phyloP scores from a whole-genome alignment of 2,113 vertebrate genomes.

The Zootoca vivipara region DNA sequence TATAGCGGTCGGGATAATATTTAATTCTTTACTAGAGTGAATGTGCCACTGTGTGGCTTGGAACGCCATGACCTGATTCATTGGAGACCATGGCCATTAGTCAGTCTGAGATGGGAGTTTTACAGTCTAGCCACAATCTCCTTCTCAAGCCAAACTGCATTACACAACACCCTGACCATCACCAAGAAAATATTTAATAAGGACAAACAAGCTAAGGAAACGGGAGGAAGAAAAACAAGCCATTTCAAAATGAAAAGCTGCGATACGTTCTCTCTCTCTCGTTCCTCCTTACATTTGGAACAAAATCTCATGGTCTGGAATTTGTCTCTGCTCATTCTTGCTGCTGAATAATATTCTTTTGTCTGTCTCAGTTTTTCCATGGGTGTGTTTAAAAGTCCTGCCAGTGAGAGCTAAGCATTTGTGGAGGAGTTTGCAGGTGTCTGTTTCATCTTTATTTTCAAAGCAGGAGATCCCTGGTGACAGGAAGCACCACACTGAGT shows the following conservation, averaged over 20 bases:
- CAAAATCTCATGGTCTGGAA: background rate
- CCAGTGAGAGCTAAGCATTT: background rate
- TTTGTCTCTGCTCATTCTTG: constrained; percentile 22
- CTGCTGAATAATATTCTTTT: background rate
- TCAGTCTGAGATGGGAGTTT: constrained; percentile 17
- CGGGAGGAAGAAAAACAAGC: constrained; percentile 14
- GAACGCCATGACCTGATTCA: constrained; percentile 7
- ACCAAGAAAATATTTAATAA: constrained; percentile 1
- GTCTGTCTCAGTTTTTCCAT: background rate
- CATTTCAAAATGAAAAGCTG: constrained; percentile 1
- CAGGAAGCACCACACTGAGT: constrained; percentile 38
- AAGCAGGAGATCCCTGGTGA: constrained; percentile 42
- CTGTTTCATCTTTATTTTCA: constrained; percentile 57
- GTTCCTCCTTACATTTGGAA: constrained; percentile 9
- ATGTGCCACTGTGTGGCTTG: constrained; percentile 3
- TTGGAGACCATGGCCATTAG: background rate
- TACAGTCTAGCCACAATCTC: constrained; percentile 12
- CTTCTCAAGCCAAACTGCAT: constrained; percentile 25
- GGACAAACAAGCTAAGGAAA: constrained; percentile 20
- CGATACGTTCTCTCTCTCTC: background rate
- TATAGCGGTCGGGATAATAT: background rate
- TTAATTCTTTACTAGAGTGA: constrained; percentile 12
- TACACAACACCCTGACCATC: constrained; percentile 24
- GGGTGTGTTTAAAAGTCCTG: constrained; percentile 20
- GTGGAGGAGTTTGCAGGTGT: constrained; percentile 44